Conservation (phyloP, 2,113 vertebrate genomes). For the Semnornis frantzii region DNA sequence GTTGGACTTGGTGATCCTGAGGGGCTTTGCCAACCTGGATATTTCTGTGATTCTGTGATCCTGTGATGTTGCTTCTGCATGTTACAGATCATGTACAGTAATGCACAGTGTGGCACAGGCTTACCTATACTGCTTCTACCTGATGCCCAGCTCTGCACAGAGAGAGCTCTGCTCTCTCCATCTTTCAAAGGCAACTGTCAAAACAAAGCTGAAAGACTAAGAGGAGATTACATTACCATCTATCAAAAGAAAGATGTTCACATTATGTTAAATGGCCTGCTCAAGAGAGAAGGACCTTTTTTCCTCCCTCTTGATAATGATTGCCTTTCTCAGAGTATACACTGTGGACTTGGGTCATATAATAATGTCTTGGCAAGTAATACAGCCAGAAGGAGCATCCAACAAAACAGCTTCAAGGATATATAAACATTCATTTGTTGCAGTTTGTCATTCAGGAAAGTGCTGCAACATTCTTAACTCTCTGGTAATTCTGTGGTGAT, state of each 20-base stretch:
- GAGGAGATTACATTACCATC: neutral
- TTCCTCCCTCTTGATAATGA: fast-evolving
- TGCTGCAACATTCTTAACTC: neutral
- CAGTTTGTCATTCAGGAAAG: neutral
- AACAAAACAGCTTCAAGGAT: neutral
- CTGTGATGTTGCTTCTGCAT: neutral
- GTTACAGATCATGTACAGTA: neutral
- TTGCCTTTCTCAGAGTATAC: neutral
- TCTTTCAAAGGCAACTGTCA: neutral
- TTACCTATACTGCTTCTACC: neutral
- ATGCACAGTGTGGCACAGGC: neutral
- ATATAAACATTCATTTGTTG: neutral
- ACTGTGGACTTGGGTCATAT: neutral
- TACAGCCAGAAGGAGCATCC: neutral
- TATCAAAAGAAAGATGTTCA: neutral
- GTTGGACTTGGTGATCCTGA: too few species aligned
- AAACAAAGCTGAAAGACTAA: neutral
- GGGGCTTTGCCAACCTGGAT: too few species aligned
- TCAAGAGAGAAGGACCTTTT: neutral
- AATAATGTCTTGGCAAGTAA: neutral
- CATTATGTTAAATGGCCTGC: neutral
- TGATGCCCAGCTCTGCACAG: neutral
- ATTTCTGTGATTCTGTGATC: too few species aligned
- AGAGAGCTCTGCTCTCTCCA: neutral
- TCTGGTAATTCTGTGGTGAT: neutral